phyloP scores from a whole-genome alignment of 2,113 vertebrate species.

The Argyrosomus japonicus region DNA sequence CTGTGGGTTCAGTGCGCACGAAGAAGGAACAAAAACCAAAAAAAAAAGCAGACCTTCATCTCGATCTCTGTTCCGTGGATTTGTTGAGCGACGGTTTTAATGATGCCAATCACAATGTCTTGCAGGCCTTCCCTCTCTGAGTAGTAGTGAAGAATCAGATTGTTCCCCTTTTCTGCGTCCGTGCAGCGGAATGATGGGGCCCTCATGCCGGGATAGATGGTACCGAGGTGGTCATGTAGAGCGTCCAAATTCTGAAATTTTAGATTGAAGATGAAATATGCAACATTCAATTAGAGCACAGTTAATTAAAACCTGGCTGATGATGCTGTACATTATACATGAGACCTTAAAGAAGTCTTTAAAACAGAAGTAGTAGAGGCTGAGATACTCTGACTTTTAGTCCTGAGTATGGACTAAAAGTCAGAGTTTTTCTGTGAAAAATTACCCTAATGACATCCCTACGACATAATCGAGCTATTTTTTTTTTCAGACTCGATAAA shows the following conservation, averaged over 20 bases:
- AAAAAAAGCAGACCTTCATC: conserved; percentile 92
- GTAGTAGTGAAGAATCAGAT: conserved; percentile 98
- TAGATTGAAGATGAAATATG: conserved; percentile 23
- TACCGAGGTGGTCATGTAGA: conserved; percentile 97
- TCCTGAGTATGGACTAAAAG: neutral
- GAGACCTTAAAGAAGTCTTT: neutral
- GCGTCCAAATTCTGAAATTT: conserved; percentile 93
- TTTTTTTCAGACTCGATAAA: neutral
- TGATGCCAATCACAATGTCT: conserved; percentile 99
- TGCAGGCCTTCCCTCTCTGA: conserved; percentile 98
- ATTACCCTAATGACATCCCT: neutral
- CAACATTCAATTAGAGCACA: neutral
- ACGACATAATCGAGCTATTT: neutral
- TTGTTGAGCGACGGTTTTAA: conserved; percentile 98
- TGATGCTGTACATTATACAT: conserved; percentile 9
- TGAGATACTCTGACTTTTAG: neutral
- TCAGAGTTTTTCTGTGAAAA: neutral
- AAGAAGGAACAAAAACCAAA: conserved; percentile 20
- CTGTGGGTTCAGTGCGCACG: conserved; percentile 1
- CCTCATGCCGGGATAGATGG: conserved; percentile 98
- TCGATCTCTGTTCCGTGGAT: conserved; percentile 98
- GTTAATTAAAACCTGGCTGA: neutral
- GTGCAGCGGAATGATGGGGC: conserved; percentile 98
- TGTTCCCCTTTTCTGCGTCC: conserved; percentile 95
- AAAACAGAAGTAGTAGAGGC: neutral